phyloP scores from a whole-genome alignment of 1,140 invertebrate genomes.

The Zaprionus ornatus region DNA sequence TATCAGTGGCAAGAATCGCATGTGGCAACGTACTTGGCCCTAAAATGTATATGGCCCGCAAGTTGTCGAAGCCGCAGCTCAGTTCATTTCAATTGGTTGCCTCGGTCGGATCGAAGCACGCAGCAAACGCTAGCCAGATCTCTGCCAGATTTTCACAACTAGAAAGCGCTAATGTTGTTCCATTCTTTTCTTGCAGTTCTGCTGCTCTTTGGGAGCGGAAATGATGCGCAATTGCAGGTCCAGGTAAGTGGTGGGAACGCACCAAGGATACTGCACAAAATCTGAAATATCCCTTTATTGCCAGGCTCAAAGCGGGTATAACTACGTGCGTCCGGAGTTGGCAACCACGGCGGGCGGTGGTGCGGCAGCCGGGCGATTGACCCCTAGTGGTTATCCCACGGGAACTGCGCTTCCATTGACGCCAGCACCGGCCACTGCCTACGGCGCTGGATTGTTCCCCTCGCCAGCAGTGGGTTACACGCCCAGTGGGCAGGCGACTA shows the following conservation, averaged over 20 bases:
- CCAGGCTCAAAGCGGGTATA: slow-evolving; percentile 85
- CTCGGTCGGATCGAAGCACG: slow-evolving; percentile 51
- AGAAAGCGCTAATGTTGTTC: slow-evolving; percentile 57
- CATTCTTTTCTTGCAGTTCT: slow-evolving; percentile 58
- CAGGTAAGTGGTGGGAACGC: slow-evolving; percentile 36
- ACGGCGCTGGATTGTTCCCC: slow-evolving; percentile 60
- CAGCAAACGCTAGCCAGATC: slow-evolving; percentile 30
- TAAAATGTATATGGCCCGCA: slow-evolving; percentile 56
- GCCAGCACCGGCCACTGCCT: slow-evolving; percentile 57
- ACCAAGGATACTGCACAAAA: neutral
- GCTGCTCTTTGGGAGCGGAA: slow-evolving; percentile 59
- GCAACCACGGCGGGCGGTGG: slow-evolving; percentile 58
- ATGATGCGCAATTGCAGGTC: slow-evolving; percentile 58
- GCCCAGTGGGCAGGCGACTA: slow-evolving; percentile 65
- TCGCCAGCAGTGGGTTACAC: slow-evolving; percentile 61
- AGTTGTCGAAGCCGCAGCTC: slow-evolving; percentile 52
- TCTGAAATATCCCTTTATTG: neutral
- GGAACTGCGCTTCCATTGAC: slow-evolving; percentile 56
- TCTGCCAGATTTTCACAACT: slow-evolving; percentile 26
- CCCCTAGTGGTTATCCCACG: slow-evolving; percentile 54
- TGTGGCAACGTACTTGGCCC: slow-evolving; percentile 68
- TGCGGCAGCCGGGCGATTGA: slow-evolving; percentile 45
- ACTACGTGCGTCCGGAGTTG: slow-evolving; percentile 84
- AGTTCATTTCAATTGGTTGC: slow-evolving; percentile 72
- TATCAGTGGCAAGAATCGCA: slow-evolving; percentile 72